These are phyloP conservation scores for Luperina testacea DNA, from an alignment of 2,888 invertebrate genomes.

Conservation along the genomic window DNA sequence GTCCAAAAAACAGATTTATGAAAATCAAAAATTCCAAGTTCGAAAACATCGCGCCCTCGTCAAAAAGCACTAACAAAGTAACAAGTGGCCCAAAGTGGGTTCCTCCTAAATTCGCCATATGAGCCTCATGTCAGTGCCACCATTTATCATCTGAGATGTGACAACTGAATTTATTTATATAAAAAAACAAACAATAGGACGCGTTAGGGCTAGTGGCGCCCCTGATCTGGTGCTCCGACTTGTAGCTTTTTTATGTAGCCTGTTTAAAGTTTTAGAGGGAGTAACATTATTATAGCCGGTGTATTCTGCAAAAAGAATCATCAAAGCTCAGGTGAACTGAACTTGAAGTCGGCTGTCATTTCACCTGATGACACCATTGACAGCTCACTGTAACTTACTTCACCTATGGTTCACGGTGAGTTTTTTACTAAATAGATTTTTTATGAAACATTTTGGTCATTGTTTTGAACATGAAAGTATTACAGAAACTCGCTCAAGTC, in stretches of 20 bases:
- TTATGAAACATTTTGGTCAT: neutral
- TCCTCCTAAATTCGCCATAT: constrained; percentile 84
- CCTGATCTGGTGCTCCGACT: constrained; percentile 78
- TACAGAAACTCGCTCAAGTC: too few species aligned
- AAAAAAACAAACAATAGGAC: constrained; percentile 87
- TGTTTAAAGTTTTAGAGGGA: constrained; percentile 58
- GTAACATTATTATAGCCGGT: neutral
- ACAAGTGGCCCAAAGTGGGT: constrained; percentile 88
- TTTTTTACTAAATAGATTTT: neutral
- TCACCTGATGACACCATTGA: neutral
- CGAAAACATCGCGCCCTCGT: constrained; percentile 72
- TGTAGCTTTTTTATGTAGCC: constrained; percentile 75
- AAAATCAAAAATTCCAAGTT: constrained; percentile 61
- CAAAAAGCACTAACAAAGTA: constrained; percentile 69
- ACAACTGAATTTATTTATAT: constrained; percentile 89
- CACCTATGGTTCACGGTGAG: neutral
- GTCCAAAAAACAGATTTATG: constrained; percentile 20
- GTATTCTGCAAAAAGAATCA: neutral
- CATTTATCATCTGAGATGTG: constrained; percentile 88
- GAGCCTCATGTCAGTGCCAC: constrained; percentile 84
- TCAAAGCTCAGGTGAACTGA: neutral
- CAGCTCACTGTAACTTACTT: neutral
- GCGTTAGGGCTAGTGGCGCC: constrained; percentile 78
- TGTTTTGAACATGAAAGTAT: neutral
- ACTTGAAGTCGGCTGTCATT: neutral